Conservation (phyloP, 2,113 vertebrate genomes). For the Egretta garzetta region DNA sequence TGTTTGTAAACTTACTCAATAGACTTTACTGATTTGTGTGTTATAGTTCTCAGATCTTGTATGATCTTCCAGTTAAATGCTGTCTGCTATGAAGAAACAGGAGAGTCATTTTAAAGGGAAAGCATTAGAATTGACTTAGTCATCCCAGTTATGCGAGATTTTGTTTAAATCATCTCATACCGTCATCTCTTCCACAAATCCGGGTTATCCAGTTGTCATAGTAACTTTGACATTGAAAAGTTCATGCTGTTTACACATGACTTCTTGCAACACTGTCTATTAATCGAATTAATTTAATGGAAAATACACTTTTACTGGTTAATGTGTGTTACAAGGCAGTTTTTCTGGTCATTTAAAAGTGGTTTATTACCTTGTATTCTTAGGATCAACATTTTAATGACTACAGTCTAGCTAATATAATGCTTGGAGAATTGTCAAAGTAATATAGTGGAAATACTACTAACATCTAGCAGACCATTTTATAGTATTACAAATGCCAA, state of each 20-base stretch:
- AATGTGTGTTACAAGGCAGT: not conserved
- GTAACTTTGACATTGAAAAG: slow-evolving; percentile 48
- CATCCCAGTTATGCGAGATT: not conserved
- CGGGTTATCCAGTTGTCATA: slow-evolving; percentile 36
- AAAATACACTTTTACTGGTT: not conserved
- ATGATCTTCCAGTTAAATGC: not conserved
- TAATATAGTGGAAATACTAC: not conserved
- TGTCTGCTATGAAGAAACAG: not conserved
- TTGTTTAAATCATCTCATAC: slow-evolving; percentile 33
- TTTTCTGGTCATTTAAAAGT: not conserved
- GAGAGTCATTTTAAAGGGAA: not conserved
- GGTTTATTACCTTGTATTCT: not conserved
- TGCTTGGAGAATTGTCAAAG: not conserved
- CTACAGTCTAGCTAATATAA: not conserved
- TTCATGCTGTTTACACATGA: slow-evolving; percentile 28
- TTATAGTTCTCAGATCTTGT: not conserved
- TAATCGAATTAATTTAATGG: slow-evolving; percentile 63
- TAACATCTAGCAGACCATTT: not conserved
- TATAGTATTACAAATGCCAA: not conserved
- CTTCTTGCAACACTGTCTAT: slow-evolving; percentile 52
- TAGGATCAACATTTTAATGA: not conserved
- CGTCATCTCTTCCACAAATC: slow-evolving; percentile 2
- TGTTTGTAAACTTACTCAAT: not conserved
- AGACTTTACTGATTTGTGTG: not conserved
- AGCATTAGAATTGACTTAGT: not conserved